These are phyloP conservation scores for Phortica okadai DNA, from an alignment of 2,888 invertebrate genomes.

Conservation along the genomic window DNA sequence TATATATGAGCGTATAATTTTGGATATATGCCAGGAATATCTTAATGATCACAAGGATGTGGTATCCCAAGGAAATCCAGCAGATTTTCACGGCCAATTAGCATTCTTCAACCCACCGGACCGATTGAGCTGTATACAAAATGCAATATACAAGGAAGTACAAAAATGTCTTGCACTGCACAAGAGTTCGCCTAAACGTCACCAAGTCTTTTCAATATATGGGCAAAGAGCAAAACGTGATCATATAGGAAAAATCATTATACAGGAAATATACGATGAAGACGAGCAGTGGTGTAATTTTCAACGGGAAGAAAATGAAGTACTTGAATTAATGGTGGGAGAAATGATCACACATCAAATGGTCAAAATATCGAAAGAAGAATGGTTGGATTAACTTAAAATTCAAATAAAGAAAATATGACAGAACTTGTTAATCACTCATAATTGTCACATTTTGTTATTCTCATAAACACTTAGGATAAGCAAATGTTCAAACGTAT, in stretches of 20 bases:
- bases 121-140: conserved; percentile 77
- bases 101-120: conserved; percentile 76
- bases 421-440: no score
- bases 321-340: conserved; percentile 80
- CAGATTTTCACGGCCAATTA: conserved; percentile 74
- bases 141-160: conserved; percentile 78
- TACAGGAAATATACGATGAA: conserved; percentile 83
- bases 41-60: conserved; percentile 74
- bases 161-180: conserved; percentile 78
- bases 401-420: no score
- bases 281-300: conserved; percentile 86
- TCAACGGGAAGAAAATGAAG: conserved; percentile 83
- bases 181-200: conserved; percentile 76
- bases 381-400: conserved; percentile 39
- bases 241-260: conserved; percentile 84
- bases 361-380: conserved; percentile 70
- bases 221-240: conserved; percentile 83
- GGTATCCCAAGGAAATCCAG: conserved; percentile 54
- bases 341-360: conserved; percentile 79
- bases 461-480: no score
- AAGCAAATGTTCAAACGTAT: no score
- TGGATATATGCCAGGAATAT: conserved; percentile 81
- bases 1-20: conserved; percentile 79
- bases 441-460: no score
- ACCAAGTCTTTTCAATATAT: conserved; percentile 59